Evolutionary conservation across 2,113 vertebrate genomes (phyloP).

Genomic region (Perccottus glenii): DNA sequence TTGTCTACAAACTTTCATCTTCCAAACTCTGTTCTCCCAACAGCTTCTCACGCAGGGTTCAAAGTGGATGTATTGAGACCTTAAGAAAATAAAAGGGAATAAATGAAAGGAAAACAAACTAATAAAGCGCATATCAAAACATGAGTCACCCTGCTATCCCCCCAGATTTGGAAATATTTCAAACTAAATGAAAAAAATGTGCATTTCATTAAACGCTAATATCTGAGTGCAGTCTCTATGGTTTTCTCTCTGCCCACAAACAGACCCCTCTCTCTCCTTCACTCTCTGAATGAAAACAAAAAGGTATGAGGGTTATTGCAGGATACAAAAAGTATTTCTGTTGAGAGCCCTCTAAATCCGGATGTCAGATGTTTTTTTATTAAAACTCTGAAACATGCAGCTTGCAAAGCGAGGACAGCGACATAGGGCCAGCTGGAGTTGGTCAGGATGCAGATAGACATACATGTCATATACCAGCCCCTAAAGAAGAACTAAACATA

Average conservation of each 20-base stretch:
- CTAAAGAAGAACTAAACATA: background rate
- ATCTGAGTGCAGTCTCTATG: slow-evolving; percentile 77
- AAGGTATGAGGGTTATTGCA: slow-evolving; percentile 72
- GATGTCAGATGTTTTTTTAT: slow-evolving; percentile 76
- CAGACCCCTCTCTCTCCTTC: slow-evolving; percentile 25
- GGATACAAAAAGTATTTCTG: slow-evolving; percentile 70
- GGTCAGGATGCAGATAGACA: slow-evolving; percentile 13
- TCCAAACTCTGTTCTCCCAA: slow-evolving; percentile 39
- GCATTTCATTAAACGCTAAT: slow-evolving; percentile 96
- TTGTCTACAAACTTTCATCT: slow-evolving; percentile 2
- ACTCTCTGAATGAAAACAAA: slow-evolving; percentile 50
- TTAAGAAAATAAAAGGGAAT: slow-evolving; percentile 82
- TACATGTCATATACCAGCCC: no score
- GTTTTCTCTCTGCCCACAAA: slow-evolving; percentile 48
- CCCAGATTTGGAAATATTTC: slow-evolving; percentile 84
- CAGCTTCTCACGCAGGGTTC: slow-evolving; percentile 81
- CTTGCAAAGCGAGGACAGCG: slow-evolving; percentile 32
- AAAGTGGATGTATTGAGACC: slow-evolving; percentile 80
- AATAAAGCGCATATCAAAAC: slow-evolving; percentile 89
- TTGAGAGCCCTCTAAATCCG: slow-evolving; percentile 72
- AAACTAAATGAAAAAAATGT: slow-evolving; percentile 91
- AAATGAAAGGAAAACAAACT: slow-evolving; percentile 94
- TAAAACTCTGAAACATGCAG: slow-evolving; percentile 61
- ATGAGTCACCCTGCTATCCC: slow-evolving; percentile 84
- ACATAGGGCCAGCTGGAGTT: slow-evolving; percentile 43